Conservation (phyloP, 2,888 invertebrate species). For the Torymus aiolomorphi region DNA sequence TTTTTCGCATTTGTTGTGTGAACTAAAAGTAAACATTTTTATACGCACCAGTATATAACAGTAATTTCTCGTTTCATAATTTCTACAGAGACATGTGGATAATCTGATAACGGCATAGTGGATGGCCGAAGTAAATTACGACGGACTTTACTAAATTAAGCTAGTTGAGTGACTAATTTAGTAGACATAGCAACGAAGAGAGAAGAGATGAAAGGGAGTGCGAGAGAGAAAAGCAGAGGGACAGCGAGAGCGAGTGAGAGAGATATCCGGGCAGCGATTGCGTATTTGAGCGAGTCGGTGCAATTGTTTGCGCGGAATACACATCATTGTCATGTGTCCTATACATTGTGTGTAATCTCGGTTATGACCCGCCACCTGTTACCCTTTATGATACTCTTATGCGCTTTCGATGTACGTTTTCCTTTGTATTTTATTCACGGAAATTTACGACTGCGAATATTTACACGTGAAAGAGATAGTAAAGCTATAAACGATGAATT, state of each 20-base stretch:
- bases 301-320: conserved; percentile 54
- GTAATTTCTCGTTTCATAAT: no score
- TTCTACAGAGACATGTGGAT: no score
- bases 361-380: conserved; percentile 66
- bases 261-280: conserved; percentile 36
- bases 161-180: conserved; percentile 34
- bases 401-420: conserved; percentile 14
- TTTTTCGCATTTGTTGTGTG: no score
- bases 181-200: not conserved
- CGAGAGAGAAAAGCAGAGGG: conserved; percentile 51
- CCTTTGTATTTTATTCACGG: conserved; percentile 39
- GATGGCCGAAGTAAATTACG: conserved; percentile 8
- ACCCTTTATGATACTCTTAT: conserved; percentile 61
- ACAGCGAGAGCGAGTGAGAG: conserved; percentile 2
- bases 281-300: conserved; percentile 48
- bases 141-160: conserved; percentile 25
- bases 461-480: not conserved
- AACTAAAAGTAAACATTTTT: no score
- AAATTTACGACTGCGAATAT: conserved; percentile 16
- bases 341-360: conserved; percentile 47
- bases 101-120: not conserved
- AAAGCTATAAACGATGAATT: no score
- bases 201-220: conserved; percentile 32
- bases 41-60: no score
- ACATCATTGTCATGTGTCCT: conserved; percentile 51